A percentile compares a stretch with the other conserved stretches of the same genome.
Conservation (phyloP, 2,888 invertebrate species). For the Cephus runcator region DNA sequence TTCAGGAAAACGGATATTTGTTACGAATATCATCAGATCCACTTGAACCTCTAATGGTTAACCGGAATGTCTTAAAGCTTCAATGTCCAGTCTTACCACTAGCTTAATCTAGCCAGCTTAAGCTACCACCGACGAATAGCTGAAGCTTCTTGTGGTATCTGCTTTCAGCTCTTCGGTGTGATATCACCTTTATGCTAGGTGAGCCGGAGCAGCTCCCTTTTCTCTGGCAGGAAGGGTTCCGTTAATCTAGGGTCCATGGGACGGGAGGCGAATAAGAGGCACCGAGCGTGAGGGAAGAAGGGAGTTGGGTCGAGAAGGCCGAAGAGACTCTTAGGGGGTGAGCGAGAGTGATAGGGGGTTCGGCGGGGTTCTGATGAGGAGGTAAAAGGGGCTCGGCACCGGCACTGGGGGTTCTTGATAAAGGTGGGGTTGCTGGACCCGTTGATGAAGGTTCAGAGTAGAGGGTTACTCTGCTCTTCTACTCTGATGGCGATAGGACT, state of each 20-base stretch:
- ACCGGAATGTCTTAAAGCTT: neutral
- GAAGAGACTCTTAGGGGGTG: constrained; percentile 32
- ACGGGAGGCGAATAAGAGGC: constrained; percentile 35
- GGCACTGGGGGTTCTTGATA: constrained; percentile 57
- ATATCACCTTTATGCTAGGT: constrained; percentile 57
- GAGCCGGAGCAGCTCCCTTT: constrained; percentile 53
- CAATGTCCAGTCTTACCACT: neutral
- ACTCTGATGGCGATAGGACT: constrained; percentile 57
- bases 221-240: constrained; percentile 55
- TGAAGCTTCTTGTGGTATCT: neutral
- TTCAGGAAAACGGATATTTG: neutral
- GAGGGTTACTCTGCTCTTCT: constrained; percentile 63
- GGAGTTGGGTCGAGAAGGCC: constrained; percentile 29
- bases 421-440: constrained; percentile 63
- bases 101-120: neutral
- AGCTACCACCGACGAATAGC: neutral
- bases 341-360: constrained; percentile 32
- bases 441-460: constrained; percentile 65
- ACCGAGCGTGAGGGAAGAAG: constrained; percentile 27
- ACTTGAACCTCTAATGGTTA: neutral
- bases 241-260: constrained; percentile 60
- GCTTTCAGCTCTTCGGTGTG: constrained; percentile 38
- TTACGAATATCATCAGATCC: neutral
- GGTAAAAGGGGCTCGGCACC: constrained; percentile 31
- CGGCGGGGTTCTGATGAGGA: constrained; percentile 18